Evolutionary conservation across 2,113 vertebrate genomes (phyloP).

Genomic region (Chloropsis cyanopogon): DNA sequence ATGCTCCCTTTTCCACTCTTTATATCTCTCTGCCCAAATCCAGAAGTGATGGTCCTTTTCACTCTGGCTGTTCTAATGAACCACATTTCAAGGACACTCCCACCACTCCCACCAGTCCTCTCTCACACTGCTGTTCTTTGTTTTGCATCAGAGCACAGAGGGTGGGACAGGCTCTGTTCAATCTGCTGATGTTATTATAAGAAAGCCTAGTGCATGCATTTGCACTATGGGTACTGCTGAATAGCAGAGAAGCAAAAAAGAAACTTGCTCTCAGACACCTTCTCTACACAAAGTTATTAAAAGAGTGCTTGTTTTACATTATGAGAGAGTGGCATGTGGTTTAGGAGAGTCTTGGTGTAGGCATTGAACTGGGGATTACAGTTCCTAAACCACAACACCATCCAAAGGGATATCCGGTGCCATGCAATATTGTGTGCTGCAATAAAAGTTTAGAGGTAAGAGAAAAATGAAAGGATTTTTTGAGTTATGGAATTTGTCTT

Average conservation of each 20-base stretch:
- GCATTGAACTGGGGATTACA: neutral
- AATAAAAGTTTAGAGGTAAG: neutral
- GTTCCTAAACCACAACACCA: neutral
- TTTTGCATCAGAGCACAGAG: neutral
- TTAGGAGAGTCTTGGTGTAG: neutral
- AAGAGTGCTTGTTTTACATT: neutral
- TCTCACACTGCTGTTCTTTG: neutral
- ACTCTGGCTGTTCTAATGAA: neutral
- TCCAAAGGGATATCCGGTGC: neutral
- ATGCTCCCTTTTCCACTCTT: neutral
- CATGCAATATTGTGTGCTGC: fast-evolving
- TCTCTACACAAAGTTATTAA: neutral
- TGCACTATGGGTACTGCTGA: neutral
- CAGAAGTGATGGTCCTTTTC: neutral
- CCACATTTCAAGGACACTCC: neutral
- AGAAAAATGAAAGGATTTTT: neutral
- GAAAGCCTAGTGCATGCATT: neutral
- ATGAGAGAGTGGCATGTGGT: neutral
- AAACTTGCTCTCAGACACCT: neutral
- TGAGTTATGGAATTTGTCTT: neutral
- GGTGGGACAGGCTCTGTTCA: neutral
- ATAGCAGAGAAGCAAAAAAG: neutral
- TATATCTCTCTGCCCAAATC: neutral
- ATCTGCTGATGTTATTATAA: neutral
- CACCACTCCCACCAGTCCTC: neutral